Conservation (phyloP, 1,140 invertebrate species). For the Samia ricini region DNA sequence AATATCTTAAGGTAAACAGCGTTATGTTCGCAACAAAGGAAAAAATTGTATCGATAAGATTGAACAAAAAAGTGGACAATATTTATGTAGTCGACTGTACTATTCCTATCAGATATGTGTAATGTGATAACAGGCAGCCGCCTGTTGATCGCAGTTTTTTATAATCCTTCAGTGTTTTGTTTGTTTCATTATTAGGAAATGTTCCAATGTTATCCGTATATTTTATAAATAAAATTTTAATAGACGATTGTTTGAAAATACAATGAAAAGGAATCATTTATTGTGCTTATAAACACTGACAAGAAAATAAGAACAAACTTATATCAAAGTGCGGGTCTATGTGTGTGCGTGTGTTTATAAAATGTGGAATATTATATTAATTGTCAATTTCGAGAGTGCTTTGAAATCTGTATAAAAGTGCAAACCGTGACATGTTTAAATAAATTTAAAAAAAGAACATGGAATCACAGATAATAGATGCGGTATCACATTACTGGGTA, state of each 20-base stretch:
- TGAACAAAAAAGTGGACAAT: too few relatives aligned
- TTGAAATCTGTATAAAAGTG: not conserved
- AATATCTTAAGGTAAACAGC: too few relatives aligned
- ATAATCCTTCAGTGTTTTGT: not conserved
- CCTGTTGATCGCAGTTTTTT: not conserved
- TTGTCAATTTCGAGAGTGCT: not conserved
- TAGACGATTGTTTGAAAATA: too few relatives aligned
- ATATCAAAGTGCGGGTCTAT: not conserved
- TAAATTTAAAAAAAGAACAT: slow-evolving; percentile 12
- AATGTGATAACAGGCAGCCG: not conserved
- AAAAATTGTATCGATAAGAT: too few relatives aligned
- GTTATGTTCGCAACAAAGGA: too few relatives aligned
- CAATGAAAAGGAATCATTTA: too few relatives aligned
- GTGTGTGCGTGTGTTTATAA: not conserved
- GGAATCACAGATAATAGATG: slow-evolving; percentile 35
- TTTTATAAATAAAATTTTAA: too few relatives aligned
- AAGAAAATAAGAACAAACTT: too few relatives aligned
- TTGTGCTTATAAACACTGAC: too few relatives aligned
- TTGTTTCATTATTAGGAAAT: not conserved
- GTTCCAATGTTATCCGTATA: not conserved
- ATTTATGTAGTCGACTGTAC: not conserved
- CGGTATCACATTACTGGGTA: slow-evolving; percentile 24
- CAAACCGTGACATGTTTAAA: not conserved
- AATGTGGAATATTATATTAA: not conserved
- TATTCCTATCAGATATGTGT: not conserved